A percentile compares a stretch with the other conserved stretches of the same genome.
phyloP scores from a whole-genome alignment of 35 echinoderm and acorn worm genomes.

The Holothuria glaberrima region DNA sequence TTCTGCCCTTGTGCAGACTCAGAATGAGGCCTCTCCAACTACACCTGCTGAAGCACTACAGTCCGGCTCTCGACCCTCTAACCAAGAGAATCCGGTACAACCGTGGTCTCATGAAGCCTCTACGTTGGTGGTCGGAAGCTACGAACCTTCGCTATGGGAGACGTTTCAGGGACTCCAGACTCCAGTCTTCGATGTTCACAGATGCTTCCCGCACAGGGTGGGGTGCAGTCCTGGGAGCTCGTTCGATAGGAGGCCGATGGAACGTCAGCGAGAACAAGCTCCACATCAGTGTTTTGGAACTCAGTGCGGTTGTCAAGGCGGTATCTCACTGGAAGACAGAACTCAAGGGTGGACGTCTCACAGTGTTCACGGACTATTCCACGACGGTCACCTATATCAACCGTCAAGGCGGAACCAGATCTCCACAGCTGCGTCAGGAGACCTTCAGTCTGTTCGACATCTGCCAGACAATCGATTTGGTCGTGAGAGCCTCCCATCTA shows the following conservation, averaged over 20 bases:
- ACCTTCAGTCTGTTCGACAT: neutral
- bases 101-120: neutral
- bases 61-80: neutral
- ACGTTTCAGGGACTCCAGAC: too few relatives aligned
- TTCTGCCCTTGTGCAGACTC: constrained; percentile 40
- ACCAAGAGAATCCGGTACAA: neutral
- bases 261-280: neutral
- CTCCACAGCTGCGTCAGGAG: neutral
- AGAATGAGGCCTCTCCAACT: constrained; percentile 56
- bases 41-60: constrained; percentile 6
- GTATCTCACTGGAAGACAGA: neutral
- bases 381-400: neutral
- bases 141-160: neutral
- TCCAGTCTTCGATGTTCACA: neutral
- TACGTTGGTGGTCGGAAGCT: neutral
- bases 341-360: neutral
- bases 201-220: constrained; percentile 29
- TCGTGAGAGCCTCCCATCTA: neutral
- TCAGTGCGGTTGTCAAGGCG: neutral
- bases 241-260: neutral
- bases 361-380: neutral
- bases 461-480: neutral
- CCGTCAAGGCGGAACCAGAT: neutral
- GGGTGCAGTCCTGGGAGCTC: too few relatives aligned
- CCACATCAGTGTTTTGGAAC: constrained; percentile 19